Conservation (phyloP, 2,888 invertebrate species). For the Oscheius sp. region DNA sequence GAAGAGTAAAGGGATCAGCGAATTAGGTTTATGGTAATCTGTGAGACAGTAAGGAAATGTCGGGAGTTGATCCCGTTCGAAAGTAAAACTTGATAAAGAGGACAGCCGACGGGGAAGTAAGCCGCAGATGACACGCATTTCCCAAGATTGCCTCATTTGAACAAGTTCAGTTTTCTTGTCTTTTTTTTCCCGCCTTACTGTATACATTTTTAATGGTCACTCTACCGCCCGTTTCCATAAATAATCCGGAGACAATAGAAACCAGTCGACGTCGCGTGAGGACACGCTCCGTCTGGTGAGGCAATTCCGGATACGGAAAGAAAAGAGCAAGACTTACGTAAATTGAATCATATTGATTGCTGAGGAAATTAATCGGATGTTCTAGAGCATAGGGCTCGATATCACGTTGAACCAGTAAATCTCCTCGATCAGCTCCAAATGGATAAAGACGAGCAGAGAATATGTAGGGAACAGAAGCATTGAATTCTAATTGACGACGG, state of each 20-base stretch:
- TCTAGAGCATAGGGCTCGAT: constrained; percentile 56
- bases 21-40: constrained; percentile 29
- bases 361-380: constrained; percentile 65
- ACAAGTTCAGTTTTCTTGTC: no score
- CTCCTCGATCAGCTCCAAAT: constrained; percentile 65
- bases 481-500: constrained; percentile 45
- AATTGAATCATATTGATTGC: constrained; percentile 61
- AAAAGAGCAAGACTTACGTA: constrained; percentile 58
- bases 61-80: no score
- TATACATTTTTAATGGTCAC: neutral
- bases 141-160: no score
- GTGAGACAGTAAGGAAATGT: neutral
- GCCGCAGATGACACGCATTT: no score
- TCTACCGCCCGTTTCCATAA: neutral
- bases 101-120: no score
- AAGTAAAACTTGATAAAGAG: no score
- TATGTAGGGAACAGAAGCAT: constrained; percentile 72
- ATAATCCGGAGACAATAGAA: constrained; percentile 22
- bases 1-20: neutral
- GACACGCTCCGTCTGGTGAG: constrained; percentile 38
- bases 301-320: constrained; percentile 1
- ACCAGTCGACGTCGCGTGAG: constrained; percentile 38
- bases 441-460: constrained; percentile 72
- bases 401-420: constrained; percentile 46
- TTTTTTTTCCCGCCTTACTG: no score